Evolutionary conservation across 2,113 vertebrate genomes (phyloP), one percentile per base, ranked within the genome.

Genomic region (Xyrauchen texanus): DNA sequence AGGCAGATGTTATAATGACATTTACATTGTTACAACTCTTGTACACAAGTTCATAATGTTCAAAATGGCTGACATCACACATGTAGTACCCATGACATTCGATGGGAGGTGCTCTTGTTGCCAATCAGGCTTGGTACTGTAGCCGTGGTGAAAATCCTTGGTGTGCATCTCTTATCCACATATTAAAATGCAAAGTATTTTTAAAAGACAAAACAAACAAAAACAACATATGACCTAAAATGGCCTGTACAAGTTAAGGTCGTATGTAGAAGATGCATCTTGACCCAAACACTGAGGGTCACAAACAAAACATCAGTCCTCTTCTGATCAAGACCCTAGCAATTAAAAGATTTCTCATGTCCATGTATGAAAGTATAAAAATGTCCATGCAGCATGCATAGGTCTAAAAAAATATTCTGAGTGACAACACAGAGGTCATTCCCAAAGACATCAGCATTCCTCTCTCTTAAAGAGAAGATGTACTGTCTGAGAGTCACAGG

Each of bases 371-470:
- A 87, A 90, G 91, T 88, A 79, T 78, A 81, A 78, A 77, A 80
- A 86, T 83, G 84, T 93, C 87, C 88, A 88, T 90, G 89, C 88
- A 92, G 90, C 93, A 93, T 93, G 93, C 93, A 91, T 92, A 92
- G 91, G 90, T 91, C 86, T 76, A 68, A 68, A 74, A 75, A 75
- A 78, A 34, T 61, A 52, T 55, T 77, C 78, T 65, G 21, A 6
- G 47, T 2, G 55, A 34, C 64, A 47, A 12, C 46, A 75, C 45
- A 7, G 53, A 68, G 68, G 63, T 15, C 80, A 51, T 7, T 3
- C 11, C 21, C 21, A 34, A 34, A 34, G 21, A 34, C 21, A n/a
- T 65, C 42, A 62, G 64, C 60, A n/a, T 12, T 47, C 3, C 67
- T 62, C 62, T 7, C 15, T 78, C 47, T 4, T 34, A 1, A 34